Percentiles rank a stretch among this genome's conserved stretches.
phyloP scores from a whole-genome alignment of 1,140 invertebrate genomes.

The Drosophila repletoides region DNA sequence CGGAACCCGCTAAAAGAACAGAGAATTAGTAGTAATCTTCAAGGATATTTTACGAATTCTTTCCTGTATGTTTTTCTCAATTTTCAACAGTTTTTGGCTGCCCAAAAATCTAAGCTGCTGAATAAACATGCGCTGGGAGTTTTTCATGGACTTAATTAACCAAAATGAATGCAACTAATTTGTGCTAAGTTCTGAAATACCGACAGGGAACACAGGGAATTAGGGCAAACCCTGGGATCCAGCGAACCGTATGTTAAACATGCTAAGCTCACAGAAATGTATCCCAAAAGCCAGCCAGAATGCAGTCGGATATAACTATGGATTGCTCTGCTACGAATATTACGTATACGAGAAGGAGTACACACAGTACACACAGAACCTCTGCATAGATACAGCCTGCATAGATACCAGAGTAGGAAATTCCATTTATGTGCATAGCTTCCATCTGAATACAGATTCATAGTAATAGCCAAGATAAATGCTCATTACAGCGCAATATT shows the following conservation, averaged over 20 bases:
- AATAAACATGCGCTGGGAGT: slow-evolving; percentile 4
- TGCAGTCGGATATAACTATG: slow-evolving; percentile 37
- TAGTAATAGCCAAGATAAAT: slow-evolving; percentile 56
- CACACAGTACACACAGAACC: not conserved
- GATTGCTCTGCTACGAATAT: not conserved
- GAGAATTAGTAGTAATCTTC: too few species aligned
- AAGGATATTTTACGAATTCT: too few species aligned
- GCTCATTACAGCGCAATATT: slow-evolving; percentile 57
- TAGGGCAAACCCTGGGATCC: slow-evolving; percentile 15
- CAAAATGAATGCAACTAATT: slow-evolving; percentile 44
- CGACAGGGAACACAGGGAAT: slow-evolving; percentile 2
- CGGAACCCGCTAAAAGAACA: too few species aligned
- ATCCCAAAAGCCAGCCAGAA: slow-evolving; percentile 36
- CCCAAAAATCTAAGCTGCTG: too few species aligned
- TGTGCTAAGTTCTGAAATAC: slow-evolving; percentile 33
- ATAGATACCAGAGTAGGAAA: slow-evolving; percentile 32
- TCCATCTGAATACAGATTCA: slow-evolving; percentile 29
- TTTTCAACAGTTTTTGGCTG: too few species aligned
- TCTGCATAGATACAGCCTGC: not conserved
- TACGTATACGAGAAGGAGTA: not conserved
- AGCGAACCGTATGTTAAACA: slow-evolving; percentile 27
- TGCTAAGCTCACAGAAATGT: slow-evolving; percentile 35
- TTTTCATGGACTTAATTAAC: slow-evolving; percentile 13
- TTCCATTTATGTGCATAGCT: slow-evolving; percentile 39
- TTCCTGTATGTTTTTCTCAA: too few species aligned